These are phyloP conservation scores for Ectemnius lituratus DNA, from an alignment of 2,888 invertebrate genomes.

Conservation along the genomic window DNA sequence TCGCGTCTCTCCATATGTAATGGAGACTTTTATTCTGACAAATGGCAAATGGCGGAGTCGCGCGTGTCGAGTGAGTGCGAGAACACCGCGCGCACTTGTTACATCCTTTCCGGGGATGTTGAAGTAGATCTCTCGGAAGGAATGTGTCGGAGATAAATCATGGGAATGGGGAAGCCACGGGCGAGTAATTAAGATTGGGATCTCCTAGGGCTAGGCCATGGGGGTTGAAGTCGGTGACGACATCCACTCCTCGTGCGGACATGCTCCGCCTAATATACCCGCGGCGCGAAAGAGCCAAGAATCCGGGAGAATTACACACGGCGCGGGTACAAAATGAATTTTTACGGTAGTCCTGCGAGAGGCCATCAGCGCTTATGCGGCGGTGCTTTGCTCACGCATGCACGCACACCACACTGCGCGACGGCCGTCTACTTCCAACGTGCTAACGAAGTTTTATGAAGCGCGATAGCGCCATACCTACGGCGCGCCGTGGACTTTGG, in stretches of 20 bases:
- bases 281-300: constrained; percentile 54
- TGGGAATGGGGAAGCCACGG: background rate
- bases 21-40: too few species aligned
- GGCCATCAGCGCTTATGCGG: constrained; percentile 55
- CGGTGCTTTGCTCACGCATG: too few species aligned
- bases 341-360: constrained; percentile 60
- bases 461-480: constrained; percentile 72
- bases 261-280: constrained; percentile 53
- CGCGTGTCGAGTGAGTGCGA: too few species aligned
- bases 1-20: background rate
- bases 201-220: constrained; percentile 15
- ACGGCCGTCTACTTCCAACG: constrained; percentile 56
- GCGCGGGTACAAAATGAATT: constrained; percentile 62
- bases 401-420: constrained; percentile 21
- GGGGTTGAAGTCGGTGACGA: constrained; percentile 23
- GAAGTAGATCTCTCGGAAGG: constrained; percentile 13
- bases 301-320: constrained; percentile 50
- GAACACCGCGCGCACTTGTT: background rate
- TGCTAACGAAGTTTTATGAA: constrained; percentile 76
- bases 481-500: constrained; percentile 70
- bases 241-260: constrained; percentile 26
- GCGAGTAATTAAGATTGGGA: constrained; percentile 47
- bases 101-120: background rate
- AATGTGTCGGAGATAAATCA: constrained; percentile 38
- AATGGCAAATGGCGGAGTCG: too few species aligned